These are phyloP conservation scores for Limnephilus marmoratus DNA, from an alignment of 2,888 invertebrate species.

Conservation along the genomic window DNA sequence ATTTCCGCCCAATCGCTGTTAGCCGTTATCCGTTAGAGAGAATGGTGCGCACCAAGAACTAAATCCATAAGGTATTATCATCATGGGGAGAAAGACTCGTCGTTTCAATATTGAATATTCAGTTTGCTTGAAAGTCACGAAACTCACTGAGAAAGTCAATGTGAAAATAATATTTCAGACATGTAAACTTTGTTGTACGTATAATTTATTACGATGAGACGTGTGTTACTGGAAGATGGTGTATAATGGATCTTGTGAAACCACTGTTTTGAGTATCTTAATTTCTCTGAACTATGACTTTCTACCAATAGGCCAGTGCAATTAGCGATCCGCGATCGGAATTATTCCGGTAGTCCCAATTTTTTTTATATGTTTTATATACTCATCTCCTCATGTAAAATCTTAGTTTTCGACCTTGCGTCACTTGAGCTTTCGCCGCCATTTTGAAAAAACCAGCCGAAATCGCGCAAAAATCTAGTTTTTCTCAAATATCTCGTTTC, in stretches of 20 bases:
- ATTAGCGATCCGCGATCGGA: too few relatives aligned
- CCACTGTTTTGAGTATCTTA: too few relatives aligned
- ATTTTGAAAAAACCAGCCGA: too few relatives aligned
- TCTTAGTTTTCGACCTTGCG: too few relatives aligned
- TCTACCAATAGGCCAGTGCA: too few relatives aligned
- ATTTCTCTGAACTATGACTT: too few relatives aligned
- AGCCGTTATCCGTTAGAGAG: not conserved
- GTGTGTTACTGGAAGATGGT: not conserved
- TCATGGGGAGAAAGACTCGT: not conserved
- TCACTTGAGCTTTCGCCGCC: too few relatives aligned
- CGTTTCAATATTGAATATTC: not conserved
- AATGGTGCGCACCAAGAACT: not conserved
- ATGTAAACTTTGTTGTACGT: not conserved
- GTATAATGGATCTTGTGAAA: not conserved
- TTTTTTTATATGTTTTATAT: too few relatives aligned
- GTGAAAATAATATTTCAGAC: not conserved
- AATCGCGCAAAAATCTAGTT: too few relatives aligned
- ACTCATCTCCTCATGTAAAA: too few relatives aligned
- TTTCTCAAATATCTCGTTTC: too few relatives aligned
- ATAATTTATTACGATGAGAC: not conserved
- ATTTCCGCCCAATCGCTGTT: not conserved
- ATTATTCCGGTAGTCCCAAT: too few relatives aligned
- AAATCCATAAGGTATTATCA: not conserved
- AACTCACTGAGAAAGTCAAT: not conserved
- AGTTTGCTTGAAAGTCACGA: not conserved